Evolutionary conservation across 2,888 invertebrate genomes (phyloP).

Genomic region (Drosophila cyrtoloma): DNA sequence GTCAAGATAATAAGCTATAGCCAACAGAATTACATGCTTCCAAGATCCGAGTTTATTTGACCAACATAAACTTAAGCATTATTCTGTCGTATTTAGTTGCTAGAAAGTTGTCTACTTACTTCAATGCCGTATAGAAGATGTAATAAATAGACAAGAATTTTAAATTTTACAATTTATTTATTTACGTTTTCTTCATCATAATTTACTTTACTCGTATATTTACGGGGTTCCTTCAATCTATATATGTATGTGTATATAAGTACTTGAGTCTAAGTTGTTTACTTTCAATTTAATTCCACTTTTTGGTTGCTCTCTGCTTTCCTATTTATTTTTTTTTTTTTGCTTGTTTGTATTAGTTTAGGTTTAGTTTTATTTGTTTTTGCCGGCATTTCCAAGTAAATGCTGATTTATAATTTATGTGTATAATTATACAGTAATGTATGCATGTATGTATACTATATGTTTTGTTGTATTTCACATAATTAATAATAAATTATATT

Average conservation of each 20-base stretch:
- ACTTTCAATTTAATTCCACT: slow-evolving; percentile 62
- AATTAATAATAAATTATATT: slow-evolving; percentile 70
- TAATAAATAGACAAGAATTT: slow-evolving; percentile 2
- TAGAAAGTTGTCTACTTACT: not conserved
- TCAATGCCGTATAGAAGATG: not conserved
- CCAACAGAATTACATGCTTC: not conserved
- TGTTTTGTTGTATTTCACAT: slow-evolving; percentile 47
- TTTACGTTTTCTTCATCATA: slow-evolving; percentile 62
- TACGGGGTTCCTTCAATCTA: slow-evolving; percentile 47
- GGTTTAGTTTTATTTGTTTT: slow-evolving; percentile 32
- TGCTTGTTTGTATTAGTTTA: slow-evolving; percentile 22
- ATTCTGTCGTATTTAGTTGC: not conserved
- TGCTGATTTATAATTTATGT: slow-evolving; percentile 59
- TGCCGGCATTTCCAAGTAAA: slow-evolving; percentile 64
- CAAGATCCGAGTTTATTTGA: not conserved
- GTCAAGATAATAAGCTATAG: not conserved
- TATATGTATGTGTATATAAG: slow-evolving; percentile 54
- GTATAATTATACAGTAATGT: slow-evolving; percentile 59
- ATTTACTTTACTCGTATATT: slow-evolving; percentile 58
- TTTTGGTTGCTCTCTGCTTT: slow-evolving; percentile 54
- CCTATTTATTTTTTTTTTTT: slow-evolving; percentile 24
- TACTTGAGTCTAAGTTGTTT: slow-evolving; percentile 76
- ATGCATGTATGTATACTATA: slow-evolving; percentile 35
- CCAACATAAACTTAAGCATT: not conserved
- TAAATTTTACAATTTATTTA: slow-evolving; percentile 69